phyloP scores from a whole-genome alignment of 2,113 vertebrate species.

The Orcinus orca region DNA sequence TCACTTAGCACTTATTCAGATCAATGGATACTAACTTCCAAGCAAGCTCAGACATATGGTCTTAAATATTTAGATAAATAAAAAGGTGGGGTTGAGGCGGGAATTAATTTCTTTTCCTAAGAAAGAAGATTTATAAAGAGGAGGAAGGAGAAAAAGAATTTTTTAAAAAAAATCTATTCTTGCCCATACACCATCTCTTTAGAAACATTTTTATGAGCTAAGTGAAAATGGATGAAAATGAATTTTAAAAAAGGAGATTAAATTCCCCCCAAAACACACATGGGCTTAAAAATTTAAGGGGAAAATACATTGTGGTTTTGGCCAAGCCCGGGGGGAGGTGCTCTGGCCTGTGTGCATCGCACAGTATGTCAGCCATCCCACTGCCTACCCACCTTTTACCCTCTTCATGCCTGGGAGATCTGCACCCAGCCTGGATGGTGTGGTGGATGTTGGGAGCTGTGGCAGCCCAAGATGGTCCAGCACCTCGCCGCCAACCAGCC shows the following conservation, averaged over 20 bases:
- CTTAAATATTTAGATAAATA: not conserved
- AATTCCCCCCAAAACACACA: conserved; percentile 49
- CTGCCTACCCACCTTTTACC: not conserved
- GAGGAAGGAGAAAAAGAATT: not conserved
- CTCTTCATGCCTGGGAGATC: too few species aligned
- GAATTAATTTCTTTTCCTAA: not conserved
- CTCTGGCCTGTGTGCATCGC: not conserved
- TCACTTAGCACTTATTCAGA: not conserved
- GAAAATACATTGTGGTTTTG: not conserved
- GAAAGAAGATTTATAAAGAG: not conserved
- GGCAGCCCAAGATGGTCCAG: not conserved
- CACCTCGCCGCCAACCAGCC: not conserved
- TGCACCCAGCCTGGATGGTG: not conserved
- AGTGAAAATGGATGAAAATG: not conserved
- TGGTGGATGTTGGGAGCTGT: fast-evolving
- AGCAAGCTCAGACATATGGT: not conserved
- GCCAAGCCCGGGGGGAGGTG: not conserved
- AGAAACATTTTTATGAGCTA: conserved; percentile 48
- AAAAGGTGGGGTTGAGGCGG: not conserved
- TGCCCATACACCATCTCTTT: not conserved
- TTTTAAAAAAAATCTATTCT: not conserved
- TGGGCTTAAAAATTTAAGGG: not conserved
- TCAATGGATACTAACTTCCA: not conserved
- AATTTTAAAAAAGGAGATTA: conserved; percentile 10
- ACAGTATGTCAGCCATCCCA: not conserved